Conservation (phyloP, 2,888 invertebrate species). For the Capitulum mitella region DNA sequence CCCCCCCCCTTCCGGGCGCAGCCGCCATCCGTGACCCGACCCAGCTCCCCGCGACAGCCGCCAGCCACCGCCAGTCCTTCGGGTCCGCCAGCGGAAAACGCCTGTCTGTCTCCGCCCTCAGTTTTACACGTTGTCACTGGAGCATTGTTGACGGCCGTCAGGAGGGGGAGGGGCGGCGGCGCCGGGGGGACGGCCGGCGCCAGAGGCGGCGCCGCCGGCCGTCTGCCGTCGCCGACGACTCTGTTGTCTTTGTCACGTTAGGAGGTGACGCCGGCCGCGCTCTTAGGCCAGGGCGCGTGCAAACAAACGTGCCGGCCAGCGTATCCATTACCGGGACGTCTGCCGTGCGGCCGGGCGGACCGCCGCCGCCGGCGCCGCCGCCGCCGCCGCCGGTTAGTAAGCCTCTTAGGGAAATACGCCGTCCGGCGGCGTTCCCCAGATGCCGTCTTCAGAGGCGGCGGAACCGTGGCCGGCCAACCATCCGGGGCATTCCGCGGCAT, state of each 20-base stretch:
- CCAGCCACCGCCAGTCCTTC: not conserved
- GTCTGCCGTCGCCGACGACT: not conserved
- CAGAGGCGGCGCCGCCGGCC: not conserved
- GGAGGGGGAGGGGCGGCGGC: not conserved
- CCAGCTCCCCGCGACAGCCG: no score
- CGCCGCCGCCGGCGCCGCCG: not conserved
- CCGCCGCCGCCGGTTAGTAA: not conserved
- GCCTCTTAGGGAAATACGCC: not conserved
- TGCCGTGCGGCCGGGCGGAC: not conserved
- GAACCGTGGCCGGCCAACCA: no score
- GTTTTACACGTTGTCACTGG: not conserved
- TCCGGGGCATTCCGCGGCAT: no score
- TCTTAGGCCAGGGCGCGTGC: not conserved
- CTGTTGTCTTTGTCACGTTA: slow-evolving; percentile 9
- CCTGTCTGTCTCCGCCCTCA: not conserved
- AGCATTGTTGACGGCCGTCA: not conserved
- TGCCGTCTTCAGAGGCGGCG: not conserved
- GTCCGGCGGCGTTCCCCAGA: not conserved
- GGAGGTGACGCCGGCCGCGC: not conserved
- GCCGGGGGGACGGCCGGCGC: not conserved
- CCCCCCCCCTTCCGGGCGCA: not conserved
- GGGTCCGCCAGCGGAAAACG: not conserved
- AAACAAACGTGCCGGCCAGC: not conserved
- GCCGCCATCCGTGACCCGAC: no score
- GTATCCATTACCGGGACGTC: not conserved